These are phyloP conservation scores for Melanotaenia trifasciata DNA, from an alignment of 2,797 vertebrate species.

Conservation along the genomic window DNA sequence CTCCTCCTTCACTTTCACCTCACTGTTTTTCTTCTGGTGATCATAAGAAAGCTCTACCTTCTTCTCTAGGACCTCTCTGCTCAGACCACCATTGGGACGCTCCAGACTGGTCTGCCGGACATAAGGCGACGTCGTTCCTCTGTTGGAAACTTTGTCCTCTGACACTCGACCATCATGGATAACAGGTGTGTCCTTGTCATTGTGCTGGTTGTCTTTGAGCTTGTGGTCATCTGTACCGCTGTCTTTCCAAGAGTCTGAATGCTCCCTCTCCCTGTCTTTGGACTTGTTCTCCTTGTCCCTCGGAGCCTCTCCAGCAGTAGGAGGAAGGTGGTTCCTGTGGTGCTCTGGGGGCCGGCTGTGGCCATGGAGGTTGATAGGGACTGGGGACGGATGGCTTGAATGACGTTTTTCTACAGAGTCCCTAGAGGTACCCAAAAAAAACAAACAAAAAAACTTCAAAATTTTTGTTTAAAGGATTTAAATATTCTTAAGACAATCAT, in stretches of 20 bases:
- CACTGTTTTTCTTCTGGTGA: slow-evolving; percentile 89
- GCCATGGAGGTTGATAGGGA: slow-evolving; percentile 88
- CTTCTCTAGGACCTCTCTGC: slow-evolving; percentile 89
- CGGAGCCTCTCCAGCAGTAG: slow-evolving; percentile 86
- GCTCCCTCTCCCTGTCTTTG: slow-evolving; percentile 91
- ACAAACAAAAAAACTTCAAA: not conserved
- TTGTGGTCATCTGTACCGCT: slow-evolving; percentile 89
- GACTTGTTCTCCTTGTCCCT: slow-evolving; percentile 93
- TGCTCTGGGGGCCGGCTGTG: slow-evolving; percentile 90
- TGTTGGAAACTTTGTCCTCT: slow-evolving; percentile 89
- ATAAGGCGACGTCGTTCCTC: slow-evolving; percentile 90
- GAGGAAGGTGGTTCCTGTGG: slow-evolving; percentile 89
- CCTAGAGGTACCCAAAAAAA: slow-evolving; percentile 72
- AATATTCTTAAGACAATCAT: not conserved
- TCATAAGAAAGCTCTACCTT: slow-evolving; percentile 84
- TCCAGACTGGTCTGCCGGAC: slow-evolving; percentile 87
- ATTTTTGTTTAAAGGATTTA: not conserved
- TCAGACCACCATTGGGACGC: slow-evolving; percentile 88
- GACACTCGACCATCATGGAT: slow-evolving; percentile 85
- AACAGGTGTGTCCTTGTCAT: slow-evolving; percentile 88
- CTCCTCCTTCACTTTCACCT: slow-evolving; percentile 97
- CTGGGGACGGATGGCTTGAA: slow-evolving; percentile 92
- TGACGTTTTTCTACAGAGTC: slow-evolving; percentile 94
- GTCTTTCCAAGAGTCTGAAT: slow-evolving; percentile 89
- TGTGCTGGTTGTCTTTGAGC: slow-evolving; percentile 90